Evolutionary conservation across 2,888 invertebrate species (phyloP), one percentile per base, ranked within the genome.

Genomic region (Nemotelus nigrinus): DNA sequence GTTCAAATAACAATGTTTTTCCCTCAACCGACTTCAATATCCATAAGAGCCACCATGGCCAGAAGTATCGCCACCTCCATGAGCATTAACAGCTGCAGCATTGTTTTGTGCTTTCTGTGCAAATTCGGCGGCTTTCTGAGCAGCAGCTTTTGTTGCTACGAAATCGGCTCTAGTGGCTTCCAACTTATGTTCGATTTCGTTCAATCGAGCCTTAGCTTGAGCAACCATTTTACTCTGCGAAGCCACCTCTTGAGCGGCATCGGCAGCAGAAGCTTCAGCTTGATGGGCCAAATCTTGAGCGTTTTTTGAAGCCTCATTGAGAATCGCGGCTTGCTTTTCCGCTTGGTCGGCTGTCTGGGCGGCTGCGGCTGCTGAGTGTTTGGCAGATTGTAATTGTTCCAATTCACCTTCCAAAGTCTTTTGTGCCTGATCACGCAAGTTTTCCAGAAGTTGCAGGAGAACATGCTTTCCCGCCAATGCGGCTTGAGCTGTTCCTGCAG

Each of bases 161-260:
- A 48, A 74, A 50, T 74, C 74, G 8, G 74, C 57, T 48, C 74
- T 45, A 7, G 74, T 74, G 1, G 74, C 74, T 60, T 74, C 74
- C 63, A 74, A 63, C 39, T 63, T 43, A 48, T 60, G 60, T 39
- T 74, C 74, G n/a, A 47, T 5, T 48, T 60, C 60, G 3, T n/a
- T 48, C 50, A 74, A 50, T 48, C 60, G n/a, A 39, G 74, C 74
- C 41, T 74, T 74, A 2, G 74, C 74, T 39, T 63, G 74, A 25
- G 74, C 74, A 39, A 74, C 48, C 63, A 74, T 74, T 41, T 60
- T 39, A 41, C 48, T 63, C 63, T 74, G 74, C 41, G 74, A 60
- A 41, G 60, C 74, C 2, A 74, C 48, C 25, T 74, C 60, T 25
- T 45, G 25, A 43, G 48, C 45, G 2, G 74, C 45, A 7, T 48